Evolutionary conservation across 2,797 vertebrate genomes (phyloP), one percentile per base, ranked within the genome.

Genomic region (Steatocranus sp.): DNA sequence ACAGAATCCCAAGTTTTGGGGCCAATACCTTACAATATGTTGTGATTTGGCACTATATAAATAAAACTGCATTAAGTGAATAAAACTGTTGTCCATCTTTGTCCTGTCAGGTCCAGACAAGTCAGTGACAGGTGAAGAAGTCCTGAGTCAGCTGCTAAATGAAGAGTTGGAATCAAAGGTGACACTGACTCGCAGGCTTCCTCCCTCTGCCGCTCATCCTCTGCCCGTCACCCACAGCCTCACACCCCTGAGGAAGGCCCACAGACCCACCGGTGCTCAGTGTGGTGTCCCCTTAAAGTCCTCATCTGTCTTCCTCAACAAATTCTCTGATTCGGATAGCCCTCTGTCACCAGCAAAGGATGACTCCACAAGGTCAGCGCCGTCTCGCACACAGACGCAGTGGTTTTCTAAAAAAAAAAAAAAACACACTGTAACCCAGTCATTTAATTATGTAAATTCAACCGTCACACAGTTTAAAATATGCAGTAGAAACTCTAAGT

Each of bases 21-120:
- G 32, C 56, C 18, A 61, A 34, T 61, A 61, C 10, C 10, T n/a
- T 0, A 61, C 6, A 61, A 34, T 58, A 34, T 58, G 56, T n/a
- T n/a, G 30, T 34, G 56, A 58, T 58, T 58, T 58, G 30, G 56
- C 56, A 7, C 56, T 34, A 34, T n/a, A 2, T 58, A 58, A 34
- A 58, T 58, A 58, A 11, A 58, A 58, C 10, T 58, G 56, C 5
- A 34, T 61, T 34, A 34, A n/a, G 66, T 46, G 38, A 70, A 8
- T 46, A 27, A n/a, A 27, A 46, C 23, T 30, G 0, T 18, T 48
- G 6, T 73, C 68, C 11, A 18, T 12, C 32, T 25, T 30, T 32
- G 3, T 49, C 25, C 61, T 82, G 5, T 34, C 88, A 99, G 98
- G 96, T 93, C 95, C 96, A 3, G 85, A 87, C 17, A 93, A 90